phyloP scores from a whole-genome alignment of 2,113 vertebrate species.

The Cettia cetti region DNA sequence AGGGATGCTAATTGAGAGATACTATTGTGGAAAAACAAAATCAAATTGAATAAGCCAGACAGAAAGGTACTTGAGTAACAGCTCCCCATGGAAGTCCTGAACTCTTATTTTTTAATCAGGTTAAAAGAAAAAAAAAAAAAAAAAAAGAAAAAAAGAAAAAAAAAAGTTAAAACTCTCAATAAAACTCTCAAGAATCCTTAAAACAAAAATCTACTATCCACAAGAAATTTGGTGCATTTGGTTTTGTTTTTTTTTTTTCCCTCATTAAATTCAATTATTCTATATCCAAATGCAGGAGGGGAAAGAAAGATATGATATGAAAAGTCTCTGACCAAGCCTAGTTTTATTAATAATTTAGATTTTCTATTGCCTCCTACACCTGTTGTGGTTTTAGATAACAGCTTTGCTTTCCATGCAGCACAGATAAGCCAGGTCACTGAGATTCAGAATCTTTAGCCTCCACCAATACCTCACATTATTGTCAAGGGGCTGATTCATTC shows the following conservation, averaged over 20 bases:
- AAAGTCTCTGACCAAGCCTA: background rate
- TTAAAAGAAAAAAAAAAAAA: background rate
- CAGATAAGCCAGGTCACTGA: background rate
- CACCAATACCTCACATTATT: background rate
- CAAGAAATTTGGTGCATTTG: background rate
- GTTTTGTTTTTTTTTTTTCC: rapidly evolving
- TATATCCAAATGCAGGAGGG: background rate
- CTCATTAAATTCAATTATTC: background rate
- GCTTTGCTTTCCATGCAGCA: background rate
- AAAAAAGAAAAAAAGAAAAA: background rate
- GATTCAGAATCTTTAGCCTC: background rate
- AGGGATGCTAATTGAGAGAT: background rate
- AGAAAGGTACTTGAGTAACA: background rate
- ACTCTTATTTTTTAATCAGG: background rate
- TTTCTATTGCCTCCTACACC: background rate
- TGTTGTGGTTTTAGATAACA: background rate
- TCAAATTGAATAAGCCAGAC: background rate
- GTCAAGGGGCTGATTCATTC: background rate
- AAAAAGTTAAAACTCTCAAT: background rate
- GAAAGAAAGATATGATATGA: background rate
- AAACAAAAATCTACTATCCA: background rate
- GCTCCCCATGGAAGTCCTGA: background rate
- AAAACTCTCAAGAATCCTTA: background rate
- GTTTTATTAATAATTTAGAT: background rate
- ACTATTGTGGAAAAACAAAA: background rate